These are phyloP conservation scores for Bergia sp. DNA, from an alignment of 92 coral and sea anemone species.

Conservation along the genomic window DNA sequence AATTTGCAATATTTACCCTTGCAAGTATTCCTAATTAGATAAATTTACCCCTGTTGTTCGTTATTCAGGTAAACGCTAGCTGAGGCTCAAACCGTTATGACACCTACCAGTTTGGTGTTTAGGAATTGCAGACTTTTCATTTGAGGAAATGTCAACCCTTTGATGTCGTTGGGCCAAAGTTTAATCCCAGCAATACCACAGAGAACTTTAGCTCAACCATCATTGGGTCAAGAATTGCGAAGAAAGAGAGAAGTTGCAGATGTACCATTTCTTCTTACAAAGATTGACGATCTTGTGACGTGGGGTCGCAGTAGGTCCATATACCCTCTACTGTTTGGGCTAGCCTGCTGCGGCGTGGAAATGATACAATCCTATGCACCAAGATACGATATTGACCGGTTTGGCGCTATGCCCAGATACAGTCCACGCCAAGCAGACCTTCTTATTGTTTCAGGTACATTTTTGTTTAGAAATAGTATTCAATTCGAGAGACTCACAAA, in stretches of 20 bases:
- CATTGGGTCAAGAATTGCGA: not conserved
- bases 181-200: slow-evolving; percentile 22
- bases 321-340: slow-evolving; percentile 35
- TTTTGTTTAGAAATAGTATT: not conserved
- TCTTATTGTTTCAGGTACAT: slow-evolving; percentile 34
- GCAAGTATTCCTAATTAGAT: not conserved
- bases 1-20: not conserved
- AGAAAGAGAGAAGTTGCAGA: slow-evolving; percentile 22
- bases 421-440: slow-evolving; percentile 27
- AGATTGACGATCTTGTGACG: slow-evolving; percentile 16
- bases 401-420: slow-evolving; percentile 37
- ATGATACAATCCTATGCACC: slow-evolving; percentile 38
- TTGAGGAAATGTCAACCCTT: not conserved
- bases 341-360: slow-evolving; percentile 32
- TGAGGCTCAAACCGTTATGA: not conserved
- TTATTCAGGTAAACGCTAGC: not conserved
- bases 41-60: too few relatives aligned
- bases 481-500: too few relatives aligned
- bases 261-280: slow-evolving; percentile 25
- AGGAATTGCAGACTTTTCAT: slow-evolving; percentile 3
- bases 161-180: slow-evolving; percentile 6
- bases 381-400: slow-evolving; percentile 25
- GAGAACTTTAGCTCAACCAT: slow-evolving; percentile 10
- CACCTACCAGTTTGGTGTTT: slow-evolving; percentile 2
- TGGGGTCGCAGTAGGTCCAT: slow-evolving; percentile 36